These are phyloP conservation scores for Cirrhinus mrigala DNA, from an alignment of 2,797 vertebrate genomes.

Conservation along the genomic window DNA sequence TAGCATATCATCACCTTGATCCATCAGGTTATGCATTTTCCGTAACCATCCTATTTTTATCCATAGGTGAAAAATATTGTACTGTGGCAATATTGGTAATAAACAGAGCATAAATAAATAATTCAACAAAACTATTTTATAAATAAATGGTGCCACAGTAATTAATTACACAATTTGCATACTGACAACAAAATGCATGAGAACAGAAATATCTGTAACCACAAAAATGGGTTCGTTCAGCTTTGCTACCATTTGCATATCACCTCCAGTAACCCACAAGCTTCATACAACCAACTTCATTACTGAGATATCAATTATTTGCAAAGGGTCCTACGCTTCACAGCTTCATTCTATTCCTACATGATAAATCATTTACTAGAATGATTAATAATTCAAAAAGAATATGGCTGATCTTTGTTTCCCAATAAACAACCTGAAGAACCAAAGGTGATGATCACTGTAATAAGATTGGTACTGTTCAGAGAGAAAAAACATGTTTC, in stretches of 20 bases:
- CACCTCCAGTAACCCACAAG: not conserved
- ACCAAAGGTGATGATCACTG: not conserved
- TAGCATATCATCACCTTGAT: not conserved
- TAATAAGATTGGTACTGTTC: not conserved
- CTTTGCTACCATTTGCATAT: not conserved
- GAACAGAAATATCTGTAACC: not conserved
- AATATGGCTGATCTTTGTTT: not conserved
- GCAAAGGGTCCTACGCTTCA: not conserved
- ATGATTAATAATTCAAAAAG: conserved; percentile 1
- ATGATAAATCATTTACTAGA: not conserved
- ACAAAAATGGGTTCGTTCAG: not conserved
- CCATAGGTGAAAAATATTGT: not conserved
- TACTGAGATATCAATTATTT: not conserved
- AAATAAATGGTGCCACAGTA: not conserved
- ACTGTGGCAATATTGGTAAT: not conserved
- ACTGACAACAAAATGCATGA: not conserved
- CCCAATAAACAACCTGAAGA: conserved; percentile 6
- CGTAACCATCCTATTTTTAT: not conserved
- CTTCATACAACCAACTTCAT: not conserved
- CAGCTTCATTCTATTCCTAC: not conserved
- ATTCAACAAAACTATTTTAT: not conserved
- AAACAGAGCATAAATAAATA: not conserved
- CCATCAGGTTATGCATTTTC: not conserved
- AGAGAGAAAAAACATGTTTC: not conserved
- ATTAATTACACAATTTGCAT: not conserved